Conservation (phyloP, 2,888 invertebrate species). For the Patella caerulea region DNA sequence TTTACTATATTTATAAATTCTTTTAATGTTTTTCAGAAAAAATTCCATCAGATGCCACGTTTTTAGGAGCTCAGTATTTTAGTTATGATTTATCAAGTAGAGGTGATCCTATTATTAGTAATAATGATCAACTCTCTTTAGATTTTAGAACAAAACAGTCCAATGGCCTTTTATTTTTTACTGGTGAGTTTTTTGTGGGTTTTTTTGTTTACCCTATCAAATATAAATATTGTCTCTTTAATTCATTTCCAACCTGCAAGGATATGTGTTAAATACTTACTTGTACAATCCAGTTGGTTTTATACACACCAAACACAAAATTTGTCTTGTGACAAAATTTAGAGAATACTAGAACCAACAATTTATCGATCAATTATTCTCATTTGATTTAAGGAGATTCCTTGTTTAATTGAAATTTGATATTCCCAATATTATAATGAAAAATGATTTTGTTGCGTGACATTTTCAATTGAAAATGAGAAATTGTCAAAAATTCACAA, state of each 20-base stretch:
- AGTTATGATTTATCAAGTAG: slow-evolving; percentile 90
- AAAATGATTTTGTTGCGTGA: too few species aligned
- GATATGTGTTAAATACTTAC: not conserved
- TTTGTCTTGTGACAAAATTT: too few species aligned
- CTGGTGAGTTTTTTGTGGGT: slow-evolving; percentile 74
- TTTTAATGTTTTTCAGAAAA: slow-evolving; percentile 81
- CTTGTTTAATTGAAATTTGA: too few species aligned
- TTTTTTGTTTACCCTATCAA: not conserved
- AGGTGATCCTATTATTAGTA: slow-evolving; percentile 89
- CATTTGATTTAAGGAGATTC: too few species aligned
- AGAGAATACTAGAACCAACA: too few species aligned
- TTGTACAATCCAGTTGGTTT: too few species aligned
- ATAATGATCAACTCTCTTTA: slow-evolving; percentile 90
- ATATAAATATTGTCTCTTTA: not conserved
- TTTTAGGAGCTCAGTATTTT: slow-evolving; percentile 91
- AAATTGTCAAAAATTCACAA: too few species aligned
- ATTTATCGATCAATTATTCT: too few species aligned
- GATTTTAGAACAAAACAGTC: slow-evolving; percentile 94
- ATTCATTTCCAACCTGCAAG: not conserved
- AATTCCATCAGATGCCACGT: slow-evolving; percentile 93
- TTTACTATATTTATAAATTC: not conserved
- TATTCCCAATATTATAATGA: too few species aligned
- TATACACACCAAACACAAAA: too few species aligned
- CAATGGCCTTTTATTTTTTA: slow-evolving; percentile 92
- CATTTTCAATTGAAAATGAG: too few species aligned